Evolutionary conservation across 2,113 vertebrate genomes (phyloP).

Genomic region (Bolborhynchus lineola): DNA sequence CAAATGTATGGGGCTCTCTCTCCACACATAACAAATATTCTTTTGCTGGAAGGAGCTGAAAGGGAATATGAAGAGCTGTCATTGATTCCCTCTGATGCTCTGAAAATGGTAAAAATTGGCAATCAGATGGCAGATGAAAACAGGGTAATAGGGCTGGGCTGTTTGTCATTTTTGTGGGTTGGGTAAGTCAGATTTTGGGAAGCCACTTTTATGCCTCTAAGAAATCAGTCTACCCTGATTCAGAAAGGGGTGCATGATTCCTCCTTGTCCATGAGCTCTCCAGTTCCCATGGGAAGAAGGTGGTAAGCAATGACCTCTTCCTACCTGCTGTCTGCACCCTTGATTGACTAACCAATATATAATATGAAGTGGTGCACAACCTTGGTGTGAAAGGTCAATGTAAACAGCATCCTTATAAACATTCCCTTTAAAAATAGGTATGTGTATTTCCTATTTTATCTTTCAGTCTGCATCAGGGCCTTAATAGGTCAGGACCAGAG

Average conservation of each 20-base stretch:
- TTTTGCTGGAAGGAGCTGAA: background rate
- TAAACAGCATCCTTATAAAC: background rate
- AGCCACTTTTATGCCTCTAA: background rate
- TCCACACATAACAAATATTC: accelerated
- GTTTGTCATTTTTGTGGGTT: background rate
- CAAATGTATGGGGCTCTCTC: background rate
- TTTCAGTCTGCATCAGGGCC: background rate
- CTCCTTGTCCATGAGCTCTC: background rate
- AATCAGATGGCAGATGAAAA: background rate
- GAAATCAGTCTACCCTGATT: background rate
- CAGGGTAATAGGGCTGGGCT: accelerated
- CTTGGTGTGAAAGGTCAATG: background rate
- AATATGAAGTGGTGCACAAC: background rate
- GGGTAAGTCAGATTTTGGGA: background rate
- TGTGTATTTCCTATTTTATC: background rate
- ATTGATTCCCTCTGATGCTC: background rate
- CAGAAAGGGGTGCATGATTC: accelerated
- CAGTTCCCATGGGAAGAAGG: background rate
- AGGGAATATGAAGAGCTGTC: background rate
- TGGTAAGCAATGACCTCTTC: background rate
- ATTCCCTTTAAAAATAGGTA: background rate
- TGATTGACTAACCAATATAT: background rate
- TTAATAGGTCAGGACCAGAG: slow-evolving; percentile 19
- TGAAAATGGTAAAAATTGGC: background rate
- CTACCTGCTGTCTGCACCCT: background rate